phyloP scores from a whole-genome alignment of 1,140 invertebrate species.

The Tribolium castaneum region DNA sequence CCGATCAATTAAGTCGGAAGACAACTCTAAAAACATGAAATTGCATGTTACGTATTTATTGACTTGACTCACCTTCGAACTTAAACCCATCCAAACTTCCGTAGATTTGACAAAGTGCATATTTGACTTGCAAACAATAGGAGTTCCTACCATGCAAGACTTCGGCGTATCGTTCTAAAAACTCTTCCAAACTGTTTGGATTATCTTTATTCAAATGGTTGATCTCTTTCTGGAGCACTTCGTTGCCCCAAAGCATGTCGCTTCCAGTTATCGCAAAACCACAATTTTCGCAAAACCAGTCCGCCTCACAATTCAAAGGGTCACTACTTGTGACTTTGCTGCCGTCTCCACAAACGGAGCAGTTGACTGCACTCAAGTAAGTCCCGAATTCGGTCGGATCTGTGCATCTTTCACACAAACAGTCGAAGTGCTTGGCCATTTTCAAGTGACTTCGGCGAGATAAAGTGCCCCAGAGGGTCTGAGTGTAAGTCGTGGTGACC shows the following conservation, averaged over 20 bases:
- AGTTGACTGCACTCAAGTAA: slow-evolving; percentile 71
- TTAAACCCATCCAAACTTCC: slow-evolving; percentile 68
- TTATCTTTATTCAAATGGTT: slow-evolving; percentile 67
- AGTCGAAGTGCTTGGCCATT: slow-evolving; percentile 73
- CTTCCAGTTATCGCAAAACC: slow-evolving; percentile 66
- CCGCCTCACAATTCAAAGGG: slow-evolving; percentile 69
- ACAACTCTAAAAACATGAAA: slow-evolving; percentile 67
- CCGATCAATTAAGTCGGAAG: slow-evolving; percentile 68
- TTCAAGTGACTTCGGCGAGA: slow-evolving; percentile 71
- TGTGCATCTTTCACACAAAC: slow-evolving; percentile 70
- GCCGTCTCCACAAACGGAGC: slow-evolving; percentile 60
- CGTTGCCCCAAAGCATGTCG: slow-evolving; percentile 70
- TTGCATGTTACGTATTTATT: not conserved
- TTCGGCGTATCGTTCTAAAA: slow-evolving; percentile 69
- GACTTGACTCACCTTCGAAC: slow-evolving; percentile 36
- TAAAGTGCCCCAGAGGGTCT: slow-evolving; percentile 73
- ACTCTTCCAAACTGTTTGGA: slow-evolving; percentile 69
- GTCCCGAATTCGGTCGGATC: slow-evolving; percentile 73
- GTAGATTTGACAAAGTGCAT: slow-evolving; percentile 73
- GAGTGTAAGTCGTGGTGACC: slow-evolving; percentile 74
- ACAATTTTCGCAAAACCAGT: slow-evolving; percentile 74
- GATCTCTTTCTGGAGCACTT: slow-evolving; percentile 71
- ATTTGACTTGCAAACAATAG: slow-evolving; percentile 74
- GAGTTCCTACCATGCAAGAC: slow-evolving; percentile 73
- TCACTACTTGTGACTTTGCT: slow-evolving; percentile 69